Evolutionary conservation across 2,113 vertebrate species (phyloP).

Genomic region (Colius striatus): DNA sequence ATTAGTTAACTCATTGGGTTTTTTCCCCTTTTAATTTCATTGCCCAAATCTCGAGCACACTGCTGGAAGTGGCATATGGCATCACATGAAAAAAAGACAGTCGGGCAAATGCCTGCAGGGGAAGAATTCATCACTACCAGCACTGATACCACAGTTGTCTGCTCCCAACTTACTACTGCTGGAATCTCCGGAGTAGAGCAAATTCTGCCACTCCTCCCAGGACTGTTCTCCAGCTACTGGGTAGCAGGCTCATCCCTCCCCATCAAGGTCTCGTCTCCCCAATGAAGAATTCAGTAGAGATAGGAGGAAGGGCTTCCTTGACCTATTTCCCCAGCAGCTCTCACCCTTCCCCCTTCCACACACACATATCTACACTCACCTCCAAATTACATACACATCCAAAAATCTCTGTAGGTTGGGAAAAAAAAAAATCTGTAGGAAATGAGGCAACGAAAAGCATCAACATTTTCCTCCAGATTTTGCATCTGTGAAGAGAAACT

Average conservation of each 20-base stretch:
- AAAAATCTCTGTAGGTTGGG: constrained; percentile 44
- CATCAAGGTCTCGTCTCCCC: not conserved
- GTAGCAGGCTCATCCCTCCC: not conserved
- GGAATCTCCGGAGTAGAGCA: not conserved
- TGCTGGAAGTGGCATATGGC: not conserved
- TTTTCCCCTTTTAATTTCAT: not conserved
- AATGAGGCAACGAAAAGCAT: not conserved
- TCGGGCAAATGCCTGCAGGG: not conserved
- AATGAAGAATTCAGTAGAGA: constrained; percentile 7
- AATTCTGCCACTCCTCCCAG: not conserved
- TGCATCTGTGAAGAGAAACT: not conserved
- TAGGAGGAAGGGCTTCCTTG: not conserved
- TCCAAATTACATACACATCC: constrained; percentile 32
- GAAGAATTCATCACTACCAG: not conserved
- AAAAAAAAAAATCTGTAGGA: not conserved
- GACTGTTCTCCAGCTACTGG: not conserved
- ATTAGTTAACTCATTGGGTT: not conserved
- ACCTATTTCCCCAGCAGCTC: constrained; percentile 12
- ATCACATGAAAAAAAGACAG: not conserved
- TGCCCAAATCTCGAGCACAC: not conserved
- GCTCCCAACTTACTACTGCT: not conserved
- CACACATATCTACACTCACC: constrained; percentile 38
- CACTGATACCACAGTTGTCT: not conserved
- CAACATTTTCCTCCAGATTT: not conserved
- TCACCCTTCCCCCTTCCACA: constrained; percentile 22